A percentile compares a stretch with the other conserved stretches of the same genome.
Evolutionary conservation across 2,797 vertebrate species (phyloP).

Genomic region (Phaenicophaeus curvirostris): DNA sequence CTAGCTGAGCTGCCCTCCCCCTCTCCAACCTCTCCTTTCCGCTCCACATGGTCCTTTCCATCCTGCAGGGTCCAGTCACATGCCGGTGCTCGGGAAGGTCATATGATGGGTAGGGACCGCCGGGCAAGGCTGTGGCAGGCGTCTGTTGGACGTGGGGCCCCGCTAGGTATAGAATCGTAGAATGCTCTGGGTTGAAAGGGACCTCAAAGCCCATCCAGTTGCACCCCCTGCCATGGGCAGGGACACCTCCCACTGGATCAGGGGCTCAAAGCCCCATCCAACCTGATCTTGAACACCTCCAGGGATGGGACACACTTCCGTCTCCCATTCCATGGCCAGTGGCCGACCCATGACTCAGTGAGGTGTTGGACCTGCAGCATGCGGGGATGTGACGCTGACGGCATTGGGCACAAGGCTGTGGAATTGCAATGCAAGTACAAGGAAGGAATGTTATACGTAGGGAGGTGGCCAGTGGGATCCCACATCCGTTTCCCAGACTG

Average conservation of each 20-base stretch:
- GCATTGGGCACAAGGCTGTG: accelerated
- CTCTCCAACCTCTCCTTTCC: background rate
- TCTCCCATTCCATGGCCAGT: accelerated
- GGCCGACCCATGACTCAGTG: background rate
- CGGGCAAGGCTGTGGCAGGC: background rate
- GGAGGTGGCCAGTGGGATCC: too few relatives aligned
- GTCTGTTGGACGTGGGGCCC: background rate
- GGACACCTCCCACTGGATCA: too few relatives aligned
- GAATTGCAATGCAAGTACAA: too few relatives aligned
- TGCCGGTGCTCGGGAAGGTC: background rate
- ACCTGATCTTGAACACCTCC: too few relatives aligned
- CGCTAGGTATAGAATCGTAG: background rate
- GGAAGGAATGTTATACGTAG: accelerated
- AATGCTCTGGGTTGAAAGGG: too few relatives aligned
- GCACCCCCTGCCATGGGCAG: too few relatives aligned
- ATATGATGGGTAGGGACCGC: background rate
- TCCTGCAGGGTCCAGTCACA: background rate
- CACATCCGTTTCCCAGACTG: too few relatives aligned
- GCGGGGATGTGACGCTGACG: accelerated
- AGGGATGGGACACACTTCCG: background rate
- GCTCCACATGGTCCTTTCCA: background rate
- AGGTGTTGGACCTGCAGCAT: background rate
- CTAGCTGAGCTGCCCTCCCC: background rate
- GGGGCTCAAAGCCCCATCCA: too few relatives aligned
- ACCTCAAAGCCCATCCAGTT: too few relatives aligned